Base-by-base conservation (phyloP, 2,888 invertebrate species). In the Pocota personata region DNA sequence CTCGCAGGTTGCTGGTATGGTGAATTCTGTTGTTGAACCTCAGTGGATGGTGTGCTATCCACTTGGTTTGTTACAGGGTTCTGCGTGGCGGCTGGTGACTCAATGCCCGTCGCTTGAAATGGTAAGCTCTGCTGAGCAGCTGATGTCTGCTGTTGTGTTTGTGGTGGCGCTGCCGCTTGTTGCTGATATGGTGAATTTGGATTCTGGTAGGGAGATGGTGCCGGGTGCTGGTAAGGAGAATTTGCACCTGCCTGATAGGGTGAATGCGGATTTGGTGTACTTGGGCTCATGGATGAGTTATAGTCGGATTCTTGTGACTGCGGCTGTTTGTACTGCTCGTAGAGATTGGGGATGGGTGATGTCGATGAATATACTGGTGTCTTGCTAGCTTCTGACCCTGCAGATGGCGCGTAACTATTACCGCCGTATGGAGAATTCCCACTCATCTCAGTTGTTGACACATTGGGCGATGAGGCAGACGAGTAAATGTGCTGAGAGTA, bases 401-500 rank as follows among this genome's bases (percentile, higher is more conserved):
- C 82, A 2, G 92, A 90, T 1, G 92, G 91, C 88, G 91, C 92
- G 24, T 92, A 92, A 72, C 92, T 92, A 55, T 91, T 91, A 1
- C 91, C 92, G 0, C 91, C 92, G 55, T 92, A 91, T 0, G 92
- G 91, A 2, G 91, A 91, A 1, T 91, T 92, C 7, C 91, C 91
- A 76, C 91, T 91, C 64, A 92, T 84, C 57, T 92, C 92, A 35
- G 93, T 93, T n/a, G 93, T 93, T 3, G 91, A 91, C 0, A 93
- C 93, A 82, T 93, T 93, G 0, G 94, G 93, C 0, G 94, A 93
- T 1, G 93, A 93, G 3, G 94, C 93, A 0, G 94, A 93, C 0
- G 94, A 93, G 90, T 95, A 94, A 64, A 94, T 94, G 86, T 95
- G 94, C 30, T 94, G 93, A 12, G 93, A 93, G 89, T 94, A 94